phyloP scores from a whole-genome alignment of 1,140 invertebrate genomes.

The Drosophila asahinai region DNA sequence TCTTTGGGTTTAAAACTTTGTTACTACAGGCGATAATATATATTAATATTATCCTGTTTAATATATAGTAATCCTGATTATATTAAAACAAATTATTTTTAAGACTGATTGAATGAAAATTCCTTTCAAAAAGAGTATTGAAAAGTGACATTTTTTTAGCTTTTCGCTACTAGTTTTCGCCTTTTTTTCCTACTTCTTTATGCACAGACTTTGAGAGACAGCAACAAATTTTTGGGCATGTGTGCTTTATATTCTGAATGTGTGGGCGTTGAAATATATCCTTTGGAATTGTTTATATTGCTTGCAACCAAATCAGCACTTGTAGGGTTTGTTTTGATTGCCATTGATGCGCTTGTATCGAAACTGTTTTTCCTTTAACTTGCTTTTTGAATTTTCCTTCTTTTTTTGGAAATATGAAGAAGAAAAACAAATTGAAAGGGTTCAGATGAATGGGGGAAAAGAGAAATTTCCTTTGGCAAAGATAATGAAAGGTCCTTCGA shows the following conservation, averaged over 20 bases:
- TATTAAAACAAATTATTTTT: no score
- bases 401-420: constrained; percentile 4
- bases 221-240: constrained; percentile 52
- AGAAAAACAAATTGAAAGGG: constrained; percentile 10
- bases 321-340: constrained; percentile 74
- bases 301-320: constrained; percentile 79
- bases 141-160: not conserved
- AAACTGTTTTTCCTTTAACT: constrained; percentile 43
- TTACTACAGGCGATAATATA: no score
- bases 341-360: constrained; percentile 67
- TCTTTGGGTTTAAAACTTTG: no score
- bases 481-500: constrained; percentile 75
- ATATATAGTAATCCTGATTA: no score
- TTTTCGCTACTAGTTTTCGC: not conserved
- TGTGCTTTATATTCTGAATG: constrained; percentile 26
- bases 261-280: constrained; percentile 40
- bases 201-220: constrained; percentile 43
- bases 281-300: constrained; percentile 77
- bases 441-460: constrained; percentile 22
- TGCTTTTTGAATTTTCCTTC: constrained; percentile 16
- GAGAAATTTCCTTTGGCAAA: constrained; percentile 27
- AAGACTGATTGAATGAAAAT: no score
- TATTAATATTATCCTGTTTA: no score
- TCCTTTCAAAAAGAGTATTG: not conserved
- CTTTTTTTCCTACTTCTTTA: constrained; percentile 10